Evolutionary conservation across 37 sponge, comb jelly and placozoan genomes (phyloP).

Genomic region (Chondrilla cf. caribensis): DNA sequence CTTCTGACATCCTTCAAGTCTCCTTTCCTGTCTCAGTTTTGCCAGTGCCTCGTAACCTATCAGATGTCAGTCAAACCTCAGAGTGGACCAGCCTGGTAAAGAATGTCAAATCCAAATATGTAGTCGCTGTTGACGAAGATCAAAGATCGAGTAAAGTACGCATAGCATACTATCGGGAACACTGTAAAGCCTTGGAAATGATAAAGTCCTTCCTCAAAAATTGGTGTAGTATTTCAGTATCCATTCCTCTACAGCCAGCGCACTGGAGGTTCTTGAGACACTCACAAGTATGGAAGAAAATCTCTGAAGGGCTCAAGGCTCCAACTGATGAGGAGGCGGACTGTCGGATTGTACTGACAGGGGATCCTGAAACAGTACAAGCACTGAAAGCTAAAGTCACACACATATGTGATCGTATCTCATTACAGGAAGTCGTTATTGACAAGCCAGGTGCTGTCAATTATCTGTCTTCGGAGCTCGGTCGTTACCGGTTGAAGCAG

Average conservation of each 20-base stretch:
- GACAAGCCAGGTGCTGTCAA: constrained; percentile 33
- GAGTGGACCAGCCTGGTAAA: not conserved
- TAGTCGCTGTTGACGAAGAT: too few species aligned
- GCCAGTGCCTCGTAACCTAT: not conserved
- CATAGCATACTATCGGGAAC: too few species aligned
- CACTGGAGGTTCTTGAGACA: not conserved
- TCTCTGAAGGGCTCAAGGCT: not conserved
- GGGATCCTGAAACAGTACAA: not conserved
- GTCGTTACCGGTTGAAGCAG: not conserved
- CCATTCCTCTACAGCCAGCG: not conserved
- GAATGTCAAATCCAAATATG: not conserved
- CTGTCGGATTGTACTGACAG: not conserved
- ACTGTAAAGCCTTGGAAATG: too few species aligned
- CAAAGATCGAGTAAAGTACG: too few species aligned
- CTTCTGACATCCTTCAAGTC: not conserved
- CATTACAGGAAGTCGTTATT: not conserved
- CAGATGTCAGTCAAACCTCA: not conserved
- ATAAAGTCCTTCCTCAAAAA: not conserved
- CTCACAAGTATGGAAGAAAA: not conserved
- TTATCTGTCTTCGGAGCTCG: constrained; percentile 9
- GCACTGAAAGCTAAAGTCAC: not conserved
- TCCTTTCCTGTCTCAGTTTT: not conserved
- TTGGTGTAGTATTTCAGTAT: not conserved
- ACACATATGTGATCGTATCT: not conserved
- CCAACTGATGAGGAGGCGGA: not conserved